Base-by-base conservation (phyloP, 2,888 invertebrate species). In the Meteorus colon region DNA sequence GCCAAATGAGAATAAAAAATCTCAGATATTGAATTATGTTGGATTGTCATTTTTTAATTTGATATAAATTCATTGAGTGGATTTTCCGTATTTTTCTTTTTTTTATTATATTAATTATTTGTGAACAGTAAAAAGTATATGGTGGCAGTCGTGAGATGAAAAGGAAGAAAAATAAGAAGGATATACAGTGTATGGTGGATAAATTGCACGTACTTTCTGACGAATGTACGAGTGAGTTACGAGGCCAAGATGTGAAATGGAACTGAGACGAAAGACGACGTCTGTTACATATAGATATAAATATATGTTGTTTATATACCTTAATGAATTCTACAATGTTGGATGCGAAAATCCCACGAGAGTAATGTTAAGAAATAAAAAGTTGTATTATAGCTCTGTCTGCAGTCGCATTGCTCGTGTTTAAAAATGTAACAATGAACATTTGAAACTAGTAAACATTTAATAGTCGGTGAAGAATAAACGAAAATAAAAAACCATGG, bases 171-270 rank as follows among this genome's bases (percentile, higher is more conserved):
- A n/a, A 60, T 48, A 48, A 45, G 48, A 62, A 68, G 41, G 27
- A 77, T 72, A 74, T 67, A 68, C 63, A 75, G 55, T 14, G 19
- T 68, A 75, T 74, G 68, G 69, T 81, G 76, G 76, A 79, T 81
- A 78, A 81, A 81, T 81, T 77, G 76, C 77, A 63, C 76, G 69
- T 41, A 63, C 75, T 76, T 68, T 78, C 77, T 76, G 77, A 79
- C 75, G 73, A 79, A 77, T 75, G 73, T 74, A 73, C 72, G 74
- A 78, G 70, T 74, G 66, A 78, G 75, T 75, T 77, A 75, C 67
- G 75, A 76, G 71, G 41, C 69, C 59, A 55, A 72, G 65, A 76
- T 63, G 59, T 62, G 68, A 74, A 74, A 73, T 62, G 10, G 51
- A 68, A 68, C 55, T 66, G 68, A 77, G 75, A 75, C 73, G 72